These are phyloP conservation scores for Odontamblyopus rebecca DNA, from an alignment of 2,797 vertebrate genomes.

Conservation along the genomic window DNA sequence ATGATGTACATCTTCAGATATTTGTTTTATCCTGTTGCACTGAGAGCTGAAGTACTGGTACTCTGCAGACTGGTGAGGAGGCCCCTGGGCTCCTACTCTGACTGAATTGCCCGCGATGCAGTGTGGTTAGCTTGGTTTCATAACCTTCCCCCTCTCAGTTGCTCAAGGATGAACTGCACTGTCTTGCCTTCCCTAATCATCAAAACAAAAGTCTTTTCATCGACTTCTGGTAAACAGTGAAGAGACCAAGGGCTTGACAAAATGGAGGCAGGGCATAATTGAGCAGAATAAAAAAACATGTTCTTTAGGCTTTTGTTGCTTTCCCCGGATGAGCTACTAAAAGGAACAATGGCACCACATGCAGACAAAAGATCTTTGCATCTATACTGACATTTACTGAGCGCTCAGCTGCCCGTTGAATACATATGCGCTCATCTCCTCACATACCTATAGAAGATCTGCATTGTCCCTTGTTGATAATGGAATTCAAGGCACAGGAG, in stretches of 20 bases:
- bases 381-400: background rate
- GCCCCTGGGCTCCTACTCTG: constrained; percentile 17
- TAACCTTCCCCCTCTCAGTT: constrained; percentile 17
- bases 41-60: background rate
- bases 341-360: constrained; percentile 10
- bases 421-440: background rate
- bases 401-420: background rate
- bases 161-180: constrained; percentile 27
- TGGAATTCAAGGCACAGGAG: background rate
- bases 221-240: constrained; percentile 21
- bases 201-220: constrained; percentile 29
- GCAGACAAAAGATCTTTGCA: background rate
- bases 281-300: background rate
- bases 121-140: constrained; percentile 24
- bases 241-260: background rate
- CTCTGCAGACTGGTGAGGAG: background rate
- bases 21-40: background rate
- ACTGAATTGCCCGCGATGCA: constrained; percentile 30
- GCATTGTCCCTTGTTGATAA: background rate
- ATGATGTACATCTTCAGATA: background rate
- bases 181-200: constrained; percentile 28
- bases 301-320: constrained; percentile 4
- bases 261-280: background rate
- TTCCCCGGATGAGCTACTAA: background rate
- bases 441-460: background rate